Evolutionary conservation across 2,113 vertebrate genomes (phyloP).

Genomic region (Naja naja): DNA sequence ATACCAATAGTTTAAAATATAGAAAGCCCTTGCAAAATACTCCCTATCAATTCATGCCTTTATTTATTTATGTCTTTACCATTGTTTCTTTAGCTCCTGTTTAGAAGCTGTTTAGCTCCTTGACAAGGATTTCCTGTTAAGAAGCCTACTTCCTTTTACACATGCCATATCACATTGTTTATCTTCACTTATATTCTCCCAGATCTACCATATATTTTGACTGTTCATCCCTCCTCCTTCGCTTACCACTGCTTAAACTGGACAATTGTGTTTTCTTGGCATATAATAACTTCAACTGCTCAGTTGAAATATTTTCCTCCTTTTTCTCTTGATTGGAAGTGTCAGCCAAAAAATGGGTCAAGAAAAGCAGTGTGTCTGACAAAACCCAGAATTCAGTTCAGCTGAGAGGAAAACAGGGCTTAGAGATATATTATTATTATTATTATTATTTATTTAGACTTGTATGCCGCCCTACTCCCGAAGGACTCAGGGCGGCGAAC

Average conservation of each 20-base stretch:
- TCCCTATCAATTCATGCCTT: slow-evolving; percentile 1
- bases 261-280: not conserved
- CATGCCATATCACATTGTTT: not conserved
- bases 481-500: no score
- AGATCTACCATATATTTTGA: not conserved
- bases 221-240: not conserved
- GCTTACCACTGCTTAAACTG: not conserved
- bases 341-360: not conserved
- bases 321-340: not conserved
- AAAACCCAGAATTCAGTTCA: not conserved
- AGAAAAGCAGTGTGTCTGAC: not conserved
- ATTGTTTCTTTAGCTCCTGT: slow-evolving; percentile 34
- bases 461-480: no score
- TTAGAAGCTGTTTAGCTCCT: slow-evolving; percentile 16
- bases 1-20: slow-evolving; percentile 8
- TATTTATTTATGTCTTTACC: slow-evolving; percentile 12
- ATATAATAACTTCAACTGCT: not conserved
- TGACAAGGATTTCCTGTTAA: not conserved
- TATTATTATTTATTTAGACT: no score
- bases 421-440: no score
- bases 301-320: no score
- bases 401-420: not conserved
- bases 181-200: not conserved
- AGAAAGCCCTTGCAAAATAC: not conserved
- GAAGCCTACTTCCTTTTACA: slow-evolving; percentile 14